Evolutionary conservation across 1,140 invertebrate species (phyloP), one percentile per base, ranked within the genome.

Genomic region (Drosophila tropicalis): DNA sequence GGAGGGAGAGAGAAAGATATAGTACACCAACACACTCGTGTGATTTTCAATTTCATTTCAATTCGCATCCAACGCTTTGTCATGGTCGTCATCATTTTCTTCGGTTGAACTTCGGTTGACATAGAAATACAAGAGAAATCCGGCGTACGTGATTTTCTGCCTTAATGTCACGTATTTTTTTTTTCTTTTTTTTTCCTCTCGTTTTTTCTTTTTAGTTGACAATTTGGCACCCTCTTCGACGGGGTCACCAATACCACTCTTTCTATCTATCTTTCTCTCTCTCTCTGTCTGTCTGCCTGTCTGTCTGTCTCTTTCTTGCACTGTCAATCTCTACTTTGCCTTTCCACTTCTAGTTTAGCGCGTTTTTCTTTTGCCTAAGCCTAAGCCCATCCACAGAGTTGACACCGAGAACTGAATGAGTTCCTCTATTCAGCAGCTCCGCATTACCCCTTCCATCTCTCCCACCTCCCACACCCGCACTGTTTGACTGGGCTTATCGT

Each of bases 11-110:
- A 55, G 6, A 62, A n/a, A 62, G 15, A 70, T 51, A 40, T 41
- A 32, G 19, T 32, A 56, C 25, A 56, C 44, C 29, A 1, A 55
- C 55, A 66, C 32, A 41, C 68, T 44, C 51, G 63, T 63, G 67
- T 76, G 76, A 79, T 79, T 79, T 79, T 79, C 77, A 79, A 79
- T 79, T 79, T 79, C 58, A 79, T 79, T 79, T 79, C 77, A 77
- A 79, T 76, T 79, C 74, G 44, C 15, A 65, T 51, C 44, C 44
- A 69, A 64, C 56, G 56, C 56, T 58, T 58, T 58, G 56, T 58
- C 56, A 58, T 36, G 29, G 34, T 58, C 56, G 44, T 72, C 72
- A 68, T 61, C 61, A 67, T 12, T n/a, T 25, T 58, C 56, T 57
- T 57, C 55, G 56, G 56, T 36, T 32, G 32, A 58, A 58, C 56